Evolutionary conservation across 2,888 invertebrate genomes (phyloP), one percentile per base, ranked within the genome.

Genomic region (Drosophila quinaria): DNA sequence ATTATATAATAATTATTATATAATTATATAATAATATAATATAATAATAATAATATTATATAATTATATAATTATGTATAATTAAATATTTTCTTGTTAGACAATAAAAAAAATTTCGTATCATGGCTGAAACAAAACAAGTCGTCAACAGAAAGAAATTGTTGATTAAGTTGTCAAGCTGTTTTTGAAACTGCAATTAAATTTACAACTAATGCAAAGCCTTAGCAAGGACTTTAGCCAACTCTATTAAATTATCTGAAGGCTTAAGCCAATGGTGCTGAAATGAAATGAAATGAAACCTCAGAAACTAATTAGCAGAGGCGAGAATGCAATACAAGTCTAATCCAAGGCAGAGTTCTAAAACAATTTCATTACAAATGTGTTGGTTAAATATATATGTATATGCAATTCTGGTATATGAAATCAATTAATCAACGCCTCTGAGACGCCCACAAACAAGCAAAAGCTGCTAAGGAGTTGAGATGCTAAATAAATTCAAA

Each of bases 381-480:
- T 62, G 55, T 47, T 46, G 29, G 56, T 58, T 51, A 56, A 31
- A 44, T 56, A 22, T 47, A 25, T 31, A 44, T 56, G 22, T 47
- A 25, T 37, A 25, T 61, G 37, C 11, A 22, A 61, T 76, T 4
- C 11, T 15, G 42, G 39, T 46, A 46, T 56, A 60, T 64, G 42
- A 39, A 70, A 76, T 65, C 82, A 85, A 83, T 83, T 88, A 88
- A 88, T 83, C 86, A 88, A 84, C 69, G 81, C 74, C 82, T 65
- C 68, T 52, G 62, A 68, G 61, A 65, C 63, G 67, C 49, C 70
- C 70, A 64, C 78, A 80, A 29, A 41, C 22, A 44, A n/a, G 64
- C 68, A 65, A 70, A 70, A 19, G 39, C 19, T 39, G 15, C n/a
- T 29, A 9, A 33, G 17, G 6, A 15, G 31, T 42, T 49, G 35